Conservation (phyloP, 2,113 vertebrate species). For the Cinclus cinclus region DNA sequence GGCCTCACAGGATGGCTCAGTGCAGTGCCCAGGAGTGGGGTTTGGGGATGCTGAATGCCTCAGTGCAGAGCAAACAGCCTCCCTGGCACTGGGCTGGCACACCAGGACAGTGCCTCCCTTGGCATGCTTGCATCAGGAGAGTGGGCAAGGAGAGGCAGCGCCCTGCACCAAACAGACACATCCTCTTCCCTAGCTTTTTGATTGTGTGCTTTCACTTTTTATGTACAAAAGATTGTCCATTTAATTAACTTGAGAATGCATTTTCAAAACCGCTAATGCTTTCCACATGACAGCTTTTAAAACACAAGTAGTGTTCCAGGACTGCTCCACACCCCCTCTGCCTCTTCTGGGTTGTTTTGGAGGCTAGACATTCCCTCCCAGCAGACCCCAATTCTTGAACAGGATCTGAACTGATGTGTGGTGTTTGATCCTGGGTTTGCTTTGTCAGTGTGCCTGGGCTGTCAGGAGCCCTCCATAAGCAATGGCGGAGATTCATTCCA, state of each 20-base stretch:
- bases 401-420: not conserved
- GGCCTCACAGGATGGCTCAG: fast-evolving
- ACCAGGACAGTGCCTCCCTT: not conserved
- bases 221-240: constrained; percentile 83
- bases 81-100: constrained; percentile 26
- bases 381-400: fast-evolving
- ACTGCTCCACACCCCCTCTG: not conserved
- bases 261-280: constrained; percentile 83
- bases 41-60: not conserved
- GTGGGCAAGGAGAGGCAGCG: not conserved
- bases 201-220: constrained; percentile 81
- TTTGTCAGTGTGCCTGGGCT: not conserved
- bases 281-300: constrained; percentile 84
- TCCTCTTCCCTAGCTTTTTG: constrained; percentile 74
- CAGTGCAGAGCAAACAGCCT: not conserved
- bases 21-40: not conserved
- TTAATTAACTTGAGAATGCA: constrained; percentile 85
- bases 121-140: not conserved
- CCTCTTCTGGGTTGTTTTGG: not conserved
- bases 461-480: not conserved
- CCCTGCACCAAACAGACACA: constrained; percentile 11
- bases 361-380: not conserved
- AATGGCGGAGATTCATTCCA: fast-evolving
- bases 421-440: not conserved
- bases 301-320: constrained; percentile 75